These are phyloP conservation scores for Ectemnius cavifrons DNA, from an alignment of 2,888 invertebrate genomes.

Conservation along the genomic window DNA sequence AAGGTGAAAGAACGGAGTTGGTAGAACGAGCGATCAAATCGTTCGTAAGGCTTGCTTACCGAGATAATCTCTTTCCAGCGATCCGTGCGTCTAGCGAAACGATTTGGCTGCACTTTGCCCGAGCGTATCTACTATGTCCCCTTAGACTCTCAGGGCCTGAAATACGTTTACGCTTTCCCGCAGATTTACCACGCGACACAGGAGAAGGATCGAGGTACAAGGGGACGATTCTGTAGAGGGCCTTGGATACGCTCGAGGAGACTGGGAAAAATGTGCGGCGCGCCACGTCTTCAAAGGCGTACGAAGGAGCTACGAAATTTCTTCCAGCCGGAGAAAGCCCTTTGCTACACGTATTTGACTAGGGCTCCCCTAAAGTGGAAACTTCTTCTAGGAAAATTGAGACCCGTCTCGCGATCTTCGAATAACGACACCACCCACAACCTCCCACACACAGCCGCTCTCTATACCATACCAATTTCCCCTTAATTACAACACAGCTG, in stretches of 20 bases:
- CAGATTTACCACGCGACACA: constrained; percentile 36
- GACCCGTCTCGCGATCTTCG: constrained; percentile 40
- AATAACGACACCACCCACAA: constrained; percentile 30
- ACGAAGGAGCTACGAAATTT: constrained; percentile 30
- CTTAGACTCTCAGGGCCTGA: constrained; percentile 36
- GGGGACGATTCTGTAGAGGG: neutral
- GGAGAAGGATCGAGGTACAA: neutral
- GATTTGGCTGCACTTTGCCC: constrained; percentile 53
- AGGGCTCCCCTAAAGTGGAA: constrained; percentile 33
- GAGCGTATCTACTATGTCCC: constrained; percentile 36
- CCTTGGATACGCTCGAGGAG: neutral
- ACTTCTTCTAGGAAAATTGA: constrained; percentile 42
- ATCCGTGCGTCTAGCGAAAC: constrained; percentile 54
- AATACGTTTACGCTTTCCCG: constrained; percentile 52
- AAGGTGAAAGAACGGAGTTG: constrained; percentile 19
- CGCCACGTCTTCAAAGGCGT: constrained; percentile 39
- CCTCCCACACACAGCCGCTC: constrained; percentile 18
- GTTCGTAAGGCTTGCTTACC: constrained; percentile 60
- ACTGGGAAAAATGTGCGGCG: constrained; percentile 36
- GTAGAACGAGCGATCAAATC: constrained; percentile 61
- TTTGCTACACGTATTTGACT: constrained; percentile 35
- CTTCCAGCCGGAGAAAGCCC: constrained; percentile 2
- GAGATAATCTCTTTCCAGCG: constrained; percentile 64
- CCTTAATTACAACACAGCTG: no score
- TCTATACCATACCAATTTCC: no score